Conservation (phyloP, 2,888 invertebrate genomes). For the Lacanobia oleracea region DNA sequence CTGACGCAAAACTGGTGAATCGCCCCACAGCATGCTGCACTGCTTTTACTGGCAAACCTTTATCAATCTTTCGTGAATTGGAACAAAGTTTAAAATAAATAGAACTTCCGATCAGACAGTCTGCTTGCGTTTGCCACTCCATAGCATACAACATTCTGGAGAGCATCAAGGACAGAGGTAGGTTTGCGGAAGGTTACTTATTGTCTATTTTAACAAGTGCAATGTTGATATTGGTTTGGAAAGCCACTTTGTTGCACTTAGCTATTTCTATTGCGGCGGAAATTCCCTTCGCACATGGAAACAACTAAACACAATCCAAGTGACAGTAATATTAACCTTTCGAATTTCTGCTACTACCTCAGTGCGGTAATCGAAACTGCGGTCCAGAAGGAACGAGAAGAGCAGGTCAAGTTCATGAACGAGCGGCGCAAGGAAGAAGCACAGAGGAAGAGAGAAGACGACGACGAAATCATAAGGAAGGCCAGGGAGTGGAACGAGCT, state of each 20-base stretch:
- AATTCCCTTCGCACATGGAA: no score
- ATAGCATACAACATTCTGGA: no score
- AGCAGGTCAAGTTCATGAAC: constrained; percentile 81
- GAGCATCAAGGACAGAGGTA: no score
- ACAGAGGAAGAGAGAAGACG: constrained; percentile 76
- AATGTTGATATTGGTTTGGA: background rate
- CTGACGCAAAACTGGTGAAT: background rate
- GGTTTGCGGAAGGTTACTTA: no score
- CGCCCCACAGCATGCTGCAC: background rate
- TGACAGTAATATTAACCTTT: background rate
- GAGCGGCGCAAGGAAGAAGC: constrained; percentile 75
- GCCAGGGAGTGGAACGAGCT: constrained; percentile 83
- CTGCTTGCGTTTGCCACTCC: no score
- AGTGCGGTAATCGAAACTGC: constrained; percentile 87
- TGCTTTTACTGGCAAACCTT: background rate
- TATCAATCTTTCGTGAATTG: background rate
- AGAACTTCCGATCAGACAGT: no score
- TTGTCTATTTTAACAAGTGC: background rate
- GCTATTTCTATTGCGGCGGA: no score
- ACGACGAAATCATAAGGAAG: constrained; percentile 76
- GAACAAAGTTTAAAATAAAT: background rate
- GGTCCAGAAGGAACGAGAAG: constrained; percentile 83
- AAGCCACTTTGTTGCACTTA: background rate
- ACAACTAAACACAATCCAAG: no score
- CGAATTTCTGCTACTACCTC: background rate